Conservation (phyloP, 1,140 invertebrate species). For the Solenopsis invicta region DNA sequence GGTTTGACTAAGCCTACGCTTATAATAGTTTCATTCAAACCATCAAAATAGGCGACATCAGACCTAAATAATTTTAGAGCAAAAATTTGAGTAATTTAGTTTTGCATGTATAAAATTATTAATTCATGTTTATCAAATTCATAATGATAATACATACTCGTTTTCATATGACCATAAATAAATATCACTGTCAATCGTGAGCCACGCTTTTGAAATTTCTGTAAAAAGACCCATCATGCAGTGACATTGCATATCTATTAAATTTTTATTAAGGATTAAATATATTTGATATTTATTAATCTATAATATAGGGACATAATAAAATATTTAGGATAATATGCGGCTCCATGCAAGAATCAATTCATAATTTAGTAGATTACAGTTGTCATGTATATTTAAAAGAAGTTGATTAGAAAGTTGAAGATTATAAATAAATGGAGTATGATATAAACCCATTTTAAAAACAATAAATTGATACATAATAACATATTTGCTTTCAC, state of each 20-base stretch:
- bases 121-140: slow-evolving; percentile 8
- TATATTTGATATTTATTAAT: slow-evolving; percentile 23
- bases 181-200: slow-evolving; percentile 99
- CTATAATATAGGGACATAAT: neutral
- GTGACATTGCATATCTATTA: slow-evolving; percentile 95
- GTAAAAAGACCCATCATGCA: slow-evolving; percentile 98
- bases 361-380: neutral
- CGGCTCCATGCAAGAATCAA: neutral
- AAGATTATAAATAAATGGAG: neutral
- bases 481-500: slow-evolving; percentile 82
- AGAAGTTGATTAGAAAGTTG: neutral
- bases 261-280: slow-evolving; percentile 73
- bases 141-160: slow-evolving; percentile 76
- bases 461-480: neutral
- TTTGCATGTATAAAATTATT: neutral
- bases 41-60: slow-evolving; percentile 97
- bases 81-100: slow-evolving; percentile 30
- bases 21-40: slow-evolving; percentile 95
- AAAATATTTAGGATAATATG: neutral
- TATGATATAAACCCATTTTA: neutral
- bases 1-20: slow-evolving; percentile 95
- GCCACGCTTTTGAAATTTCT: slow-evolving; percentile 98
- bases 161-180: slow-evolving; percentile 92
- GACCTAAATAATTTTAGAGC: slow-evolving; percentile 86
- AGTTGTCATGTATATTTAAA: neutral